Percentiles rank a stretch among this genome's conserved stretches.
These are phyloP conservation scores for Drosophila multiciliata DNA, from an alignment of 2,888 invertebrate species.

Conservation along the genomic window DNA sequence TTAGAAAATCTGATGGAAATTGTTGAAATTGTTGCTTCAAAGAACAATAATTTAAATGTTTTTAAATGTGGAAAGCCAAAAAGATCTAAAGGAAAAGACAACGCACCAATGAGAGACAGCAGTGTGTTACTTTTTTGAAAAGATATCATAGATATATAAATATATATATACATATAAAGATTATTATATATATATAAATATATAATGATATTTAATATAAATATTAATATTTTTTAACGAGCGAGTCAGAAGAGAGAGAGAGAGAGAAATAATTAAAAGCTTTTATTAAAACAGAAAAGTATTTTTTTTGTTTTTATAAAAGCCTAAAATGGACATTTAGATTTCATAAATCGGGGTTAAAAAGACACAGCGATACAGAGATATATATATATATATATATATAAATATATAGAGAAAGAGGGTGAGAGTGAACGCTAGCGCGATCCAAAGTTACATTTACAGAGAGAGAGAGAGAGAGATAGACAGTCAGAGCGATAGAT, in stretches of 20 bases:
- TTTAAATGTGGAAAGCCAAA: constrained; percentile 40
- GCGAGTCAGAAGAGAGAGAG: constrained; percentile 62
- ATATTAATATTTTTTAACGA: constrained; percentile 46
- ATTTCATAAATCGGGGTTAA: constrained; percentile 26
- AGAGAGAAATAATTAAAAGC: constrained; percentile 18
- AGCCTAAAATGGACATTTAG: constrained; percentile 29
- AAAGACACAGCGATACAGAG: constrained; percentile 28
- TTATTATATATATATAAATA: background rate
- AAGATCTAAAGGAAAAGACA: constrained; percentile 71
- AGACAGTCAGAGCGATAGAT: constrained; percentile 17
- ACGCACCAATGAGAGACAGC: constrained; percentile 80
- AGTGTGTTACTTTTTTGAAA: constrained; percentile 56
- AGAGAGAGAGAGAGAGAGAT: constrained; percentile 26
- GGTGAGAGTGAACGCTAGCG: background rate
- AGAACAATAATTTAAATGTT: constrained; percentile 31
- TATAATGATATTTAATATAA: constrained; percentile 10
- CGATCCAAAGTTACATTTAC: constrained; percentile 21
- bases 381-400: constrained; percentile 18
- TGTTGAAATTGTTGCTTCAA: constrained; percentile 26
- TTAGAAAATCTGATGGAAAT: constrained; percentile 11
- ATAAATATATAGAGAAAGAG: constrained; percentile 1
- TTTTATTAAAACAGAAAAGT: constrained; percentile 30
- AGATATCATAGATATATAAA: background rate
- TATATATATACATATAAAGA: background rate
- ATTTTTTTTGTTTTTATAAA: constrained; percentile 13